phyloP scores from a whole-genome alignment of 2,113 vertebrate genomes.

The Lycaon pictus region DNA sequence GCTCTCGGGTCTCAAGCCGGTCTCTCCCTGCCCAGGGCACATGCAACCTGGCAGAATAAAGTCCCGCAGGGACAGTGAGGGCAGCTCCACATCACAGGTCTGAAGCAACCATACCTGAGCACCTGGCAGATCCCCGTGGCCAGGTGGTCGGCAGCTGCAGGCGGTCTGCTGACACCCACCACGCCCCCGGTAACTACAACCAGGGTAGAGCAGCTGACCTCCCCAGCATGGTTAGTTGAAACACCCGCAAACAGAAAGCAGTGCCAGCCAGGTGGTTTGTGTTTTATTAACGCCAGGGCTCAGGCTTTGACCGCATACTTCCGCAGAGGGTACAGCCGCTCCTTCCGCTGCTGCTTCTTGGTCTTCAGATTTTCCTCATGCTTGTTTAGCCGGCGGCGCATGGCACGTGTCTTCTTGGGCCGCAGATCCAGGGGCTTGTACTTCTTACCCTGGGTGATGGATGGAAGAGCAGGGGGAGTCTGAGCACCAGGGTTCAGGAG shows the following conservation, averaged over 20 bases:
- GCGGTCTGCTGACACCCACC: background rate
- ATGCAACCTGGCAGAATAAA: background rate
- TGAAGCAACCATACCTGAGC: background rate
- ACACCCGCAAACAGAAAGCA: background rate
- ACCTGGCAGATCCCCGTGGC: background rate
- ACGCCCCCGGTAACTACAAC: background rate
- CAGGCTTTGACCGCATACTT: constrained; percentile 98
- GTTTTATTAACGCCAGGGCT: constrained; percentile 85
- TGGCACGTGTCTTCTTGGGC: constrained; percentile 98
- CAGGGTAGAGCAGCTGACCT: background rate
- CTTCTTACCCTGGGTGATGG: constrained; percentile 94
- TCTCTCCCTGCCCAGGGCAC: background rate
- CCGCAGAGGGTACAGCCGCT: constrained; percentile 93
- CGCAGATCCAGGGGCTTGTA: constrained; percentile 98
- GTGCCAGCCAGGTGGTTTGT: background rate
- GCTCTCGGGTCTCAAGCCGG: background rate
- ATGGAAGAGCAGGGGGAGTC: background rate
- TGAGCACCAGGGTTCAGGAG: background rate
- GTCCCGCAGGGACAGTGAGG: background rate
- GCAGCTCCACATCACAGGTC: background rate
- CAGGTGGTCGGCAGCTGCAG: background rate
- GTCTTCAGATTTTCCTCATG: constrained; percentile 95
- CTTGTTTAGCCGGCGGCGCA: constrained; percentile 95
- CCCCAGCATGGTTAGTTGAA: background rate
- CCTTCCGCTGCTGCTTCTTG: constrained; percentile 97